Conservation (phyloP, 2,888 invertebrate genomes). For the Cheilosia soror region DNA sequence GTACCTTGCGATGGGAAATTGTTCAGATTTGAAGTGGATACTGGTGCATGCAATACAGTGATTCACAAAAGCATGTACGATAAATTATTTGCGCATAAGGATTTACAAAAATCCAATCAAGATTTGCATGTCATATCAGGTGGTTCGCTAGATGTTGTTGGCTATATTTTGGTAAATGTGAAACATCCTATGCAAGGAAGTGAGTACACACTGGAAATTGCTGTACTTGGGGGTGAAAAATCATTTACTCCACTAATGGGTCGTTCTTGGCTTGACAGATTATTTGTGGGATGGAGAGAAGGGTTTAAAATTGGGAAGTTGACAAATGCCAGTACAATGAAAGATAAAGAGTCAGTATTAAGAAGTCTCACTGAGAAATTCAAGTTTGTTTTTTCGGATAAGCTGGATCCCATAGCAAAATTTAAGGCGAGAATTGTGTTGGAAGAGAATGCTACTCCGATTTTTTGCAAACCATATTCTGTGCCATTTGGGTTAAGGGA, state of each 20-base stretch:
- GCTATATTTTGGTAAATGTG: not conserved
- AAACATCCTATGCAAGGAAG: not conserved
- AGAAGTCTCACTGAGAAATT: not conserved
- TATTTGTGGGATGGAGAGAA: not conserved
- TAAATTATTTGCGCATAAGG: not conserved
- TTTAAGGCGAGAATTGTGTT: not conserved
- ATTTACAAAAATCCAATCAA: conserved; percentile 10
- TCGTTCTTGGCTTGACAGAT: conserved; percentile 13
- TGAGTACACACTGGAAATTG: not conserved
- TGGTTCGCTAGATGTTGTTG: conserved; percentile 2
- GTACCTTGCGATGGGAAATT: conserved; percentile 8
- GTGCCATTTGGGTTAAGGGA: conserved; percentile 10
- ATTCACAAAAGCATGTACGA: conserved; percentile 3
- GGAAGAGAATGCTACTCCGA: conserved; percentile 1
- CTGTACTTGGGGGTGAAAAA: conserved; percentile 4
- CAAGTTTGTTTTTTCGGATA: not conserved
- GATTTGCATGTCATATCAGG: conserved; percentile 20
- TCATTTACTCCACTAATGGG: not conserved
- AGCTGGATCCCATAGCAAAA: not conserved
- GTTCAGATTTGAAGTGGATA: conserved; percentile 6
- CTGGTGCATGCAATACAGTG: conserved; percentile 29
- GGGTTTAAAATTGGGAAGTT: not conserved
- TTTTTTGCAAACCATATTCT: conserved; percentile 12
- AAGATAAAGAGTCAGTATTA: not conserved
- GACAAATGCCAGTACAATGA: not conserved